Evolutionary conservation across 53 echinoderm and acorn worm genomes (phyloP), one percentile per base, ranked within the genome.

Genomic region (Stichopus horrens): DNA sequence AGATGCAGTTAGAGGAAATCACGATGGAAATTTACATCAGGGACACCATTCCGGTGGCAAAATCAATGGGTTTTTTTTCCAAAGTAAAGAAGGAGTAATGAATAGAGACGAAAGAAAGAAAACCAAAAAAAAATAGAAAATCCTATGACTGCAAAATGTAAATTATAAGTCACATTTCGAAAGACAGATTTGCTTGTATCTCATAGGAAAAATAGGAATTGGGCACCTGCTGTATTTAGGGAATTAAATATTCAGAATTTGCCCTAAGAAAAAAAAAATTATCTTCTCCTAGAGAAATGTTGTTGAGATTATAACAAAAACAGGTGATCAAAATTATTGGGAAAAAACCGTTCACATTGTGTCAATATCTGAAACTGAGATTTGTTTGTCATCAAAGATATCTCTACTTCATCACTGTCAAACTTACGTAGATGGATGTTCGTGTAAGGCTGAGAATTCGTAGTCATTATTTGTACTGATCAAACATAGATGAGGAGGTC

Each of bases 61-160:
- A 81, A 81, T 81, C 81, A 81, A 81, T 81, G 81, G 37, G 37
- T 79, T 81, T 19, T 81, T 19, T 55, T 19, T 81, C 16, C 58
- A 21, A 56, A 57, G 52, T 53, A 57, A 56, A 57, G 21, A 81
- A 5, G 57, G 54, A 77, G 77, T 51, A 53, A 77, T 18, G 56
- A 7, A 57, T 55, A 81, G 57, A 81, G 57, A 81, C 56, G 7
- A 57, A n/a, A 71, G 71, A 71, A 71, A 71, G 6, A 71, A 7
- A 71, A 16, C 16, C 60, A 10, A 71, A 71, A 18, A 71, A 71
- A 71, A 71, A 71, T n/a, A 59, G 13, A 59, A 59, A 59, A 59
- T 9, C 13, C 1, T 68, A 68, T 68, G 16, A 18, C 6, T 6
- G 68, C 6, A 5, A 71, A 59, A 59, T 59, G 19, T 7, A 16